Percentiles rank a stretch among this genome's conserved stretches.
phyloP scores from a whole-genome alignment of 2,888 invertebrate species.

The Cantharis flavilabris region DNA sequence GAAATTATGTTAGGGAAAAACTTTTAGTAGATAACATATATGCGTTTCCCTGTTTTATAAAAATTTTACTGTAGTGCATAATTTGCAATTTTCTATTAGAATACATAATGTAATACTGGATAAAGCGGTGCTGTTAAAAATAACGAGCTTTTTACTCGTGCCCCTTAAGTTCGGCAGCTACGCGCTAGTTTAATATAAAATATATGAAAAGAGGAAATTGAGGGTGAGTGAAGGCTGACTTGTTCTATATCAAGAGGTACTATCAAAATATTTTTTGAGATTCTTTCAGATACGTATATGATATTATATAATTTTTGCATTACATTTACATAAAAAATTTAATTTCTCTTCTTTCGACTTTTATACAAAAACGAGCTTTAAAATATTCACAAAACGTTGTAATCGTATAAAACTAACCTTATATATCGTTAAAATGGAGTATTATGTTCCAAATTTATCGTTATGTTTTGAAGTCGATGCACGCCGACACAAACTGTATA shows the following conservation, averaged over 20 bases:
- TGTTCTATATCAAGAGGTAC: constrained; percentile 19
- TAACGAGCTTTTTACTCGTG: constrained; percentile 24
- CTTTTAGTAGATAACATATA: background rate
- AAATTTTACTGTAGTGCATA: constrained; percentile 6
- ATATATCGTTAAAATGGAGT: constrained; percentile 22
- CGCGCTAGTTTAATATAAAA: constrained; percentile 28
- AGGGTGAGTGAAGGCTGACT: constrained; percentile 21
- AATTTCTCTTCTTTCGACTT: background rate
- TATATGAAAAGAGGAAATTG: constrained; percentile 24
- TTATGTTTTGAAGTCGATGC: constrained; percentile 42
- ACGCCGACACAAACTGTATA: constrained; percentile 42
- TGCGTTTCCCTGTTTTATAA: background rate
- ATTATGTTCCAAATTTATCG: constrained; percentile 41
- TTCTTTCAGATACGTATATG: constrained; percentile 10
- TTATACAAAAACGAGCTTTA: background rate
- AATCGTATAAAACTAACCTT: constrained; percentile 23
- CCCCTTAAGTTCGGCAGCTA: constrained; percentile 26
- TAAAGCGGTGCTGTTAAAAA: constrained; percentile 23
- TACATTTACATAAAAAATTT: background rate
- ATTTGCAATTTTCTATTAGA: constrained; percentile 21
- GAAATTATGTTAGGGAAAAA: background rate
- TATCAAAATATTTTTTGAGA: constrained; percentile 13
- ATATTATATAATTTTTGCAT: constrained; percentile 5
- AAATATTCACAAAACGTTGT: constrained; percentile 11
- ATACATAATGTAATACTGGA: constrained; percentile 24